Percentiles rank a stretch among this genome's conserved stretches.
These are phyloP conservation scores for Diarsia rubi DNA, from an alignment of 2,888 invertebrate genomes.

Conservation along the genomic window DNA sequence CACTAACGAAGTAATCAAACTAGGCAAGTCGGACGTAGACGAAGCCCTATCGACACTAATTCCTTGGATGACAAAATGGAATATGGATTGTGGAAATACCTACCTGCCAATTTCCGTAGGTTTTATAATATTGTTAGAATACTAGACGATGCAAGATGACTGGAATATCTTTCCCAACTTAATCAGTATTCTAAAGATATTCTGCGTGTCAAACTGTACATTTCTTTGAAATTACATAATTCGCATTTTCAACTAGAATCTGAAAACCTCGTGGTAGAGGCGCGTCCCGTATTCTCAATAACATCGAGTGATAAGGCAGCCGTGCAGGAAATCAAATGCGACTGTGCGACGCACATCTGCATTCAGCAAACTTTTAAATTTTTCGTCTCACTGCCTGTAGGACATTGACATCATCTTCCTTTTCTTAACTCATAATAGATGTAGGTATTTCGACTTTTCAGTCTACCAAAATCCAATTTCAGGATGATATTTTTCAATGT, in stretches of 20 bases:
- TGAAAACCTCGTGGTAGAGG: conserved; percentile 22
- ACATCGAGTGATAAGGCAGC: conserved; percentile 49
- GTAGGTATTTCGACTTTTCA: background rate
- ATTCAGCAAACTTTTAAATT: conserved; percentile 34
- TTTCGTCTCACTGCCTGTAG: conserved; percentile 18
- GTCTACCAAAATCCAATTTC: conserved; percentile 23
- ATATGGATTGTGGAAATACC: conserved; percentile 9
- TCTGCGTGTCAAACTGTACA: conserved; percentile 11
- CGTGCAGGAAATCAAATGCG: conserved; percentile 59
- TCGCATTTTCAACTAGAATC: conserved; percentile 32
- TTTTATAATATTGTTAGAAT: background rate
- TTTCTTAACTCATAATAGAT: background rate
- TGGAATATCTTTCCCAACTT: background rate
- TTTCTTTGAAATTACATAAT: conserved; percentile 20
- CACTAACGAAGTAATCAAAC: conserved; percentile 12
- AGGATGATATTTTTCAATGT: conserved; percentile 10
- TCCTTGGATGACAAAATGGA: conserved; percentile 6
- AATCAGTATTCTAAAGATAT: conserved; percentile 24
- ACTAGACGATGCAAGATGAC: background rate
- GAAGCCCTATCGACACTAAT: conserved; percentile 34
- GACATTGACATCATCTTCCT: conserved; percentile 2
- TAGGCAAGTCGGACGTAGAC: conserved; percentile 2
- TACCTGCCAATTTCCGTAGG: background rate
- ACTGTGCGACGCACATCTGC: conserved; percentile 36
- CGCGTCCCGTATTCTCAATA: conserved; percentile 52